A percentile compares a stretch with the other conserved stretches of the same genome.
Evolutionary conservation across 2,888 invertebrate species (phyloP).

Genomic region (Orgyia antiqua): DNA sequence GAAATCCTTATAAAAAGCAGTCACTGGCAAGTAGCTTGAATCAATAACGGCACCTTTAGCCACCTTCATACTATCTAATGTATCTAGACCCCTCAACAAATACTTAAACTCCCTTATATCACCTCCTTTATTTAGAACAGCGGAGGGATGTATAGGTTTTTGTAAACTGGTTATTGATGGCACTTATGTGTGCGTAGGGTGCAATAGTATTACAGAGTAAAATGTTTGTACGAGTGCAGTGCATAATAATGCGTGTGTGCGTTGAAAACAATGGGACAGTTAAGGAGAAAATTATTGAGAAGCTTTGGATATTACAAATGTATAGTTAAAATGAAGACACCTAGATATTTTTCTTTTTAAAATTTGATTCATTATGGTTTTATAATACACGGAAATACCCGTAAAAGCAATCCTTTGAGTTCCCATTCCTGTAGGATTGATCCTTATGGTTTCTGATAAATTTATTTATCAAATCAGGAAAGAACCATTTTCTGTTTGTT

Average conservation of each 20-base stretch:
- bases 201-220: slow-evolving; percentile 37
- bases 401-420: too few species aligned
- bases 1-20: slow-evolving; percentile 1
- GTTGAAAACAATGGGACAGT: slow-evolving; percentile 18
- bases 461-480: too few species aligned
- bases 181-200: slow-evolving; percentile 39
- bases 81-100: slow-evolving; percentile 29
- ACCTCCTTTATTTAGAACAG: slow-evolving; percentile 14
- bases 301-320: too few species aligned
- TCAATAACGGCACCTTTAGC: slow-evolving; percentile 35
- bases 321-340: too few species aligned
- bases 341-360: too few species aligned
- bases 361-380: too few species aligned
- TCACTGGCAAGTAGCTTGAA: slow-evolving; percentile 29
- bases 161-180: slow-evolving; percentile 24
- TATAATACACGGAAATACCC: too few species aligned
- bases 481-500: too few species aligned
- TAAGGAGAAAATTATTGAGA: slow-evolving; percentile 21
- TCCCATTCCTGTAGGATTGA: too few species aligned
- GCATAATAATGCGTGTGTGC: slow-evolving; percentile 34
- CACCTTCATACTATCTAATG: slow-evolving; percentile 26
- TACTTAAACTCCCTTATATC: slow-evolving; percentile 19
- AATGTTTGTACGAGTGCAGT: slow-evolving; percentile 38
- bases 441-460: too few species aligned
- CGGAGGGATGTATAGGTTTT: slow-evolving; percentile 26